A percentile compares a stretch with the other conserved stretches of the same genome.
Conservation (phyloP, 2,797 vertebrate genomes). For the Ambastaia sidthimunki region DNA sequence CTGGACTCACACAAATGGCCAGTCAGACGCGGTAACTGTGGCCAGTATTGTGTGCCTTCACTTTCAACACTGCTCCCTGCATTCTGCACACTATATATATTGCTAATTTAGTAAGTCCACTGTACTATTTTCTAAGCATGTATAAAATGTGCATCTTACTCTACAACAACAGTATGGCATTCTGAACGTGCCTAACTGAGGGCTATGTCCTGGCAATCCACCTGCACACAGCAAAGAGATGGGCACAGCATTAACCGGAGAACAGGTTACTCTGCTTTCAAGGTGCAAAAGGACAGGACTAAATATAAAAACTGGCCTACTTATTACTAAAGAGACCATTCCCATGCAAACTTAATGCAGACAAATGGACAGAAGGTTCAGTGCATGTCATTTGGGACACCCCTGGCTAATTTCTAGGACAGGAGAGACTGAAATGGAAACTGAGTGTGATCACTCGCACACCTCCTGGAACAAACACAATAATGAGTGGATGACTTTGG, state of each 20-base stretch:
- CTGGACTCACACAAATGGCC: slow-evolving; percentile 34
- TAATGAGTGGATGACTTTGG: slow-evolving; percentile 69
- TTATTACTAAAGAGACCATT: slow-evolving; percentile 72
- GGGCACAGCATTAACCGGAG: slow-evolving; percentile 53
- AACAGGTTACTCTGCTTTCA: slow-evolving; percentile 71
- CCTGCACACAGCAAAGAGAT: background rate
- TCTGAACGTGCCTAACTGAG: no score
- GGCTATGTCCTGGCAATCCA: background rate
- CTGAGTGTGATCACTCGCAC: slow-evolving; percentile 61
- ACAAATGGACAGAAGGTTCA: slow-evolving; percentile 74
- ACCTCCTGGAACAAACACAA: slow-evolving; percentile 71
- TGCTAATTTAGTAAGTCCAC: no score
- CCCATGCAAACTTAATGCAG: slow-evolving; percentile 78
- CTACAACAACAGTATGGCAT: no score
- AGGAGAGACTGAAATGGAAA: slow-evolving; percentile 75
- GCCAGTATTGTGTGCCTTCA: background rate
- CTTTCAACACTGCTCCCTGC: no score
- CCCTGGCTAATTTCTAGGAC: slow-evolving; percentile 80
- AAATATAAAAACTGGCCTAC: slow-evolving; percentile 81
- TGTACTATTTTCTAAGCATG: no score
- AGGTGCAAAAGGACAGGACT: slow-evolving; percentile 74
- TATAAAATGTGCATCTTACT: no score
- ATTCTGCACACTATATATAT: no score
- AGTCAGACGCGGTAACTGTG: background rate
- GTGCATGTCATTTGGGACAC: slow-evolving; percentile 77